Conservation (phyloP, 2,888 invertebrate species). For the Molanna angustata region DNA sequence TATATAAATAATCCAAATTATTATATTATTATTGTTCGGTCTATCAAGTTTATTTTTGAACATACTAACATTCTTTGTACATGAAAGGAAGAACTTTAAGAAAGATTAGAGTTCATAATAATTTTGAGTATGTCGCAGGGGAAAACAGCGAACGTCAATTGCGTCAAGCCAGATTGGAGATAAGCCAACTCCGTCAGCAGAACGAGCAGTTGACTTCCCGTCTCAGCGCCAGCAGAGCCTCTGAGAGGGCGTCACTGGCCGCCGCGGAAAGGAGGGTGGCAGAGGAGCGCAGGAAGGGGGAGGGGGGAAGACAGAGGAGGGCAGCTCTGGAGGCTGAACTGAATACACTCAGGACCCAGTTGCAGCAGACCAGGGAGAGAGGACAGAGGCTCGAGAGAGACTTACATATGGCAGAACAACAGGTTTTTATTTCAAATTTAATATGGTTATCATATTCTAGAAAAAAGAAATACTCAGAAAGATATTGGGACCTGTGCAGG, state of each 20-base stretch:
- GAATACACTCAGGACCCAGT: constrained; percentile 44
- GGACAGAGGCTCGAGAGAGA: constrained; percentile 40
- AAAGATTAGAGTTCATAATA: no score
- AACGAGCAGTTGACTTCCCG: constrained; percentile 41
- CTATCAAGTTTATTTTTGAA: no score
- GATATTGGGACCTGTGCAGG: no score
- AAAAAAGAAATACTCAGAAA: no score
- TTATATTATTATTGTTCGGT: no score
- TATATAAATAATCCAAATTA: no score
- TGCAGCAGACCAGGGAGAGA: constrained; percentile 41
- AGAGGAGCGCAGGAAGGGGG: constrained; percentile 69
- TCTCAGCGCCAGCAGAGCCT: constrained; percentile 66
- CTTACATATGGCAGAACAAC: constrained; percentile 40
- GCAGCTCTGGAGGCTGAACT: constrained; percentile 40
- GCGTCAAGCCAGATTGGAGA: constrained; percentile 69
- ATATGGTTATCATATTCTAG: no score
- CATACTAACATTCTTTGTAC: no score
- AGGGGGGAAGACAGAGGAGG: constrained; percentile 33
- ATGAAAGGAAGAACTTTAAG: no score
- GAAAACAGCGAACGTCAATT: constrained; percentile 19
- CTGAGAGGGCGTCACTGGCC: constrained; percentile 75
- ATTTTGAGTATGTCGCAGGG: constrained; percentile 34
- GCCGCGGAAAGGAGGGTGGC: constrained; percentile 76
- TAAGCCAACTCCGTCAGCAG: constrained; percentile 39
- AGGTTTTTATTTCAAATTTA: constrained; percentile 41